phyloP scores from a whole-genome alignment of 2,113 vertebrate genomes.

The Otus sunia region DNA sequence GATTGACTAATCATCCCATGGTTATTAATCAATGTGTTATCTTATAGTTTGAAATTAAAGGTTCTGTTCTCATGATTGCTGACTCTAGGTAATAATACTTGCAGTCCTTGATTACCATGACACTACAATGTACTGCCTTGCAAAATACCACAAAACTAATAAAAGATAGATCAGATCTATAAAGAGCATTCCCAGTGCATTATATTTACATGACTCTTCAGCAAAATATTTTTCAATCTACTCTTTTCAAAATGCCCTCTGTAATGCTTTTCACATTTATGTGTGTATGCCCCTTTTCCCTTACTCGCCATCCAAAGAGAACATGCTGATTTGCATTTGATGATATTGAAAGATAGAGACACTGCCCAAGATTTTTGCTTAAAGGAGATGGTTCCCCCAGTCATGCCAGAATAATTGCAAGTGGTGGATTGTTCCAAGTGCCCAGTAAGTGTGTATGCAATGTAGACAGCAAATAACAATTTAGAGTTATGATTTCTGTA shows the following conservation, averaged over 20 bases:
- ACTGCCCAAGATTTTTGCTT: not conserved
- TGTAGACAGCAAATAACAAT: not conserved
- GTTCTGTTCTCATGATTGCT: slow-evolving; percentile 70
- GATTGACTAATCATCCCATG: slow-evolving; percentile 70
- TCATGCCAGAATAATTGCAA: not conserved
- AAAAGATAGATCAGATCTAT: slow-evolving; percentile 53
- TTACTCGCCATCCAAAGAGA: not conserved
- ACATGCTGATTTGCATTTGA: not conserved
- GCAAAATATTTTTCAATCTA: not conserved
- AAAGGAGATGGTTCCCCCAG: not conserved
- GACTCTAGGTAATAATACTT: slow-evolving; percentile 62
- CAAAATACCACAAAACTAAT: slow-evolving; percentile 54
- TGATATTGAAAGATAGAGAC: not conserved
- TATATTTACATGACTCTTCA: not conserved
- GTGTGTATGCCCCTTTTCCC: not conserved
- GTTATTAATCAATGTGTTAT: slow-evolving; percentile 76
- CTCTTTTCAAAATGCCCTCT: not conserved
- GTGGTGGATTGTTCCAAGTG: not conserved
- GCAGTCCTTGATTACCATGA: slow-evolving; percentile 55
- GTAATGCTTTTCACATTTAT: not conserved
- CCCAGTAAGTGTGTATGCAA: not conserved
- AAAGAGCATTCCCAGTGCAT: slow-evolving; percentile 30
- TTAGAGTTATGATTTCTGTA: not conserved
- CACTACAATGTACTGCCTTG: slow-evolving; percentile 12
- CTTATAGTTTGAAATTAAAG: slow-evolving; percentile 76